Conservation (phyloP, 2,113 vertebrate species). For the Podarcis cretensis region DNA sequence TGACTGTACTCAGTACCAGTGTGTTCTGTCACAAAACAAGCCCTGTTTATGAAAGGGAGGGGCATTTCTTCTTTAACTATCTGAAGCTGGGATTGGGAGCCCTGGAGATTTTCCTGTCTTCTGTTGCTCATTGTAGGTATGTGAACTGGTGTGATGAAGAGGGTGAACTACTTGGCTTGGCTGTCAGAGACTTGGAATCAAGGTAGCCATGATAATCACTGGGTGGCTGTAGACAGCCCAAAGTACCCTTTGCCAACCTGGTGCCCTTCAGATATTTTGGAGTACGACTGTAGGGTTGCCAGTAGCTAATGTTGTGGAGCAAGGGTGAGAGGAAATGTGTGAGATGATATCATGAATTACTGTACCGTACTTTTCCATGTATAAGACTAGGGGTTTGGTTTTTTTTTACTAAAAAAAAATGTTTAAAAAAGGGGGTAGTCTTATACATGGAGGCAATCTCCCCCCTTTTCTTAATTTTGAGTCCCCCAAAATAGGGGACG, state of each 20-base stretch:
- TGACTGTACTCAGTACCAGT: too few species aligned
- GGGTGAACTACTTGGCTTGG: not conserved
- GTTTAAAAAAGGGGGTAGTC: too few species aligned
- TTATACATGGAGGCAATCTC: too few species aligned
- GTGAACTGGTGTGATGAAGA: not conserved
- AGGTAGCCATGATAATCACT: not conserved
- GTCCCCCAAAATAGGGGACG: too few species aligned
- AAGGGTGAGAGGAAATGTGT: not conserved
- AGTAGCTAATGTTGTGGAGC: not conserved
- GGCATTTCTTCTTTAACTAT: too few species aligned
- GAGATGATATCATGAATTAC: not conserved
- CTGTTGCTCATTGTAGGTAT: not conserved
- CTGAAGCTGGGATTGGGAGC: not conserved
- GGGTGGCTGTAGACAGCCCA: not conserved
- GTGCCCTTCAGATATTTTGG: not conserved
- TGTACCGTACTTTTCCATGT: too few species aligned
- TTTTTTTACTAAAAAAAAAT: too few species aligned
- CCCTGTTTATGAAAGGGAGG: too few species aligned
- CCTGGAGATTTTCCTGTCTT: not conserved
- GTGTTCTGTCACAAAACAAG: too few species aligned
- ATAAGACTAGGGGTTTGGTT: too few species aligned
- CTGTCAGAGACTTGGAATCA: not conserved
- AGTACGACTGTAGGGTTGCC: not conserved
- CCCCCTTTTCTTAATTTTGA: too few species aligned
- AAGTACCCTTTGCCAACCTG: not conserved